phyloP scores from a whole-genome alignment of 1,140 invertebrate species.

The Meteorus sp. region DNA sequence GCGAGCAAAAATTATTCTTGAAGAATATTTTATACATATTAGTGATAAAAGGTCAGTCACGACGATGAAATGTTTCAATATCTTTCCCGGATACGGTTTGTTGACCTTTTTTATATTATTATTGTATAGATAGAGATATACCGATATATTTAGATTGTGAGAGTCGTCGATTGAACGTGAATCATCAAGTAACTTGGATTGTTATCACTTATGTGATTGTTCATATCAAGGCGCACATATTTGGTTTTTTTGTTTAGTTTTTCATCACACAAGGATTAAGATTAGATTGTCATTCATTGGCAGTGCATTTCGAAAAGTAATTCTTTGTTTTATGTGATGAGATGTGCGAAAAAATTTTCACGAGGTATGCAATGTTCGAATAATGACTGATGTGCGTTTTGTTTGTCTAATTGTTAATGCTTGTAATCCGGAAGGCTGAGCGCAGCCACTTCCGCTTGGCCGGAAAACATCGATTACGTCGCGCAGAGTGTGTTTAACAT shows the following conservation, averaged over 20 bases:
- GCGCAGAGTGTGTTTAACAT: slow-evolving; percentile 4
- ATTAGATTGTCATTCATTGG: slow-evolving; percentile 21
- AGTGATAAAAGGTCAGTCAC: too few species aligned
- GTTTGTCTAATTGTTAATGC: slow-evolving; percentile 14
- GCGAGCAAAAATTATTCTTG: too few species aligned
- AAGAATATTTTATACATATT: too few species aligned
- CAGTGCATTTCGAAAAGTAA: slow-evolving; percentile 12
- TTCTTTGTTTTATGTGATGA: too few species aligned
- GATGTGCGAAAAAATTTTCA: too few species aligned
- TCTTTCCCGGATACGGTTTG: not conserved
- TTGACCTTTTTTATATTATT: not conserved
- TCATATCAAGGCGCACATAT: slow-evolving; percentile 24
- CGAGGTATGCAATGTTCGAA: too few species aligned
- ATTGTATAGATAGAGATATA: not conserved
- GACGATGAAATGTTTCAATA: not conserved
- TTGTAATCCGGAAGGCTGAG: slow-evolving; percentile 23
- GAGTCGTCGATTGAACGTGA: not conserved
- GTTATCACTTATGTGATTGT: not conserved
- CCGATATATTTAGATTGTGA: not conserved
- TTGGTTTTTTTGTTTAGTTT: slow-evolving; percentile 4
- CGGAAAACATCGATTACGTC: slow-evolving; percentile 25
- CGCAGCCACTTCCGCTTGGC: slow-evolving; percentile 20
- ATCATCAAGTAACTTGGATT: not conserved
- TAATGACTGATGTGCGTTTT: too few species aligned
- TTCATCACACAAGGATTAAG: too few species aligned